These are phyloP conservation scores for Ferrisia virgata DNA, from an alignment of 2,888 invertebrate species.

Conservation along the genomic window DNA sequence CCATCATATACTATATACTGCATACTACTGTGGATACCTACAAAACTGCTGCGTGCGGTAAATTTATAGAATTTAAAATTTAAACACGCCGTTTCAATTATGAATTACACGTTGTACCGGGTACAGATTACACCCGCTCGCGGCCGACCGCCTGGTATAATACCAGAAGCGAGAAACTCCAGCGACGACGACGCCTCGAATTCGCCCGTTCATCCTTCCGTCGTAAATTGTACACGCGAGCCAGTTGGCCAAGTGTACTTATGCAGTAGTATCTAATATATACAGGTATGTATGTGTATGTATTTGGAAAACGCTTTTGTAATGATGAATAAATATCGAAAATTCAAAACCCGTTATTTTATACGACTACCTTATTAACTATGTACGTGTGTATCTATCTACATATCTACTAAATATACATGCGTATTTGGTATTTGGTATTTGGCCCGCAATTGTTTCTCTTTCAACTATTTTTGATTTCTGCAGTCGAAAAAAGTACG, in stretches of 20 bases:
- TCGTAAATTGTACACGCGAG: background rate
- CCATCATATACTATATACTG: too few relatives aligned
- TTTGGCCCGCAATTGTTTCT: too few relatives aligned
- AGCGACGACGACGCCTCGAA: background rate
- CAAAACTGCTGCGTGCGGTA: background rate
- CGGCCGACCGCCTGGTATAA: too few relatives aligned
- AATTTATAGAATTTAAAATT: slow-evolving; percentile 14
- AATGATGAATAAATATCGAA: background rate
- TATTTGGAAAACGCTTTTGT: background rate
- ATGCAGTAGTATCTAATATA: background rate
- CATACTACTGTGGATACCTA: too few relatives aligned
- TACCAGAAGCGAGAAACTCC: background rate
- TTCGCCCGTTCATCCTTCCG: too few relatives aligned
- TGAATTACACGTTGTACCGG: background rate
- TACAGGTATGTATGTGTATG: background rate
- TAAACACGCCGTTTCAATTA: slow-evolving; percentile 5
- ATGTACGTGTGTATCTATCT: too few relatives aligned
- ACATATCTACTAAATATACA: too few relatives aligned
- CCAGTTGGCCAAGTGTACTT: background rate
- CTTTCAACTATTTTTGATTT: too few relatives aligned
- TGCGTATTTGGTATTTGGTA: too few relatives aligned
- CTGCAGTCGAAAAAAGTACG: too few relatives aligned
- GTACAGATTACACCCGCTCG: background rate
- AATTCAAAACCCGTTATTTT: background rate
- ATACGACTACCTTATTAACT: too few relatives aligned